A percentile compares a stretch with the other conserved stretches of the same genome.
Evolutionary conservation across 2,113 vertebrate genomes (phyloP).

Genomic region (Platysternon megacephalum): DNA sequence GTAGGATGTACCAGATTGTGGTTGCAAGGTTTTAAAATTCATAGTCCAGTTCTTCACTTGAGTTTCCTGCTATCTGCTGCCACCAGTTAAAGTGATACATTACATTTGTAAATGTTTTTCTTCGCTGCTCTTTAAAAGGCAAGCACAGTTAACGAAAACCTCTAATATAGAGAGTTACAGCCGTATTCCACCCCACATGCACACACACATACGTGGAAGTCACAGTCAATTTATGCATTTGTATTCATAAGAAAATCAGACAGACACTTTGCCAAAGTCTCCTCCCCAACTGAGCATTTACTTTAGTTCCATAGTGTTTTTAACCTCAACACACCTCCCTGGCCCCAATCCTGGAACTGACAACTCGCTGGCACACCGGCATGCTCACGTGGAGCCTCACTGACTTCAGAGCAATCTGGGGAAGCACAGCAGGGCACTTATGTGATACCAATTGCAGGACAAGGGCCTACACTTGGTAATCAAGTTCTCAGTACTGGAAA

Average conservation of each 20-base stretch:
- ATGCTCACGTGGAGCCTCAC: accelerated
- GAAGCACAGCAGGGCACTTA: background rate
- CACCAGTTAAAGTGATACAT: background rate
- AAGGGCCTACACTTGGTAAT: background rate
- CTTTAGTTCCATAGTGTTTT: background rate
- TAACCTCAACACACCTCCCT: background rate
- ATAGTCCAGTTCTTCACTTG: background rate
- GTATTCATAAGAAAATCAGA: background rate
- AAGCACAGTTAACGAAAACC: background rate
- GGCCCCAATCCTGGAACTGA: accelerated
- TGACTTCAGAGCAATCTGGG: background rate
- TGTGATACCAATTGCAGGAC: accelerated
- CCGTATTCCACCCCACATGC: too few species aligned
- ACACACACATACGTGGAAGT: background rate
- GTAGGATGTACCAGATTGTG: background rate
- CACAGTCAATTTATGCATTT: background rate
- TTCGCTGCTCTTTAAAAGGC: background rate
- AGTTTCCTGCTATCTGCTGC: background rate
- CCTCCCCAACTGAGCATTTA: background rate
- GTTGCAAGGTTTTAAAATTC: background rate
- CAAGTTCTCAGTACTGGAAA: background rate
- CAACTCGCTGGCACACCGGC: background rate
- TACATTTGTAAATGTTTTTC: background rate
- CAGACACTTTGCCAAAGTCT: background rate
- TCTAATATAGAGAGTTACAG: background rate